Evolutionary conservation across 2,888 invertebrate genomes (phyloP).

Genomic region (Limenitis camilla): DNA sequence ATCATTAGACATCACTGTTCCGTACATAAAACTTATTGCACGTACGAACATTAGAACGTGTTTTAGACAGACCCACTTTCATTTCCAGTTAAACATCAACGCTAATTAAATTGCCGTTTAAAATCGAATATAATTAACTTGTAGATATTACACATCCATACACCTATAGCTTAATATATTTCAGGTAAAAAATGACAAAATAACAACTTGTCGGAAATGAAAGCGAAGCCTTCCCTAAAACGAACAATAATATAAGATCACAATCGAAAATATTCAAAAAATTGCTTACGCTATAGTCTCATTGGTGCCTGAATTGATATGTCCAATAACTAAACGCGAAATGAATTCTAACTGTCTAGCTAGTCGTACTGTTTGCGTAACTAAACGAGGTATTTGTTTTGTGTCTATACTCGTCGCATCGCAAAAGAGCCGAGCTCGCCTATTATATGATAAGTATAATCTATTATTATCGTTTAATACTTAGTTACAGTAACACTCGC

Average conservation of each 20-base stretch:
- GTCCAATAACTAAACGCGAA: conserved; percentile 69
- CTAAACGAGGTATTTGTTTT: conserved; percentile 71
- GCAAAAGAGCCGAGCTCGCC: conserved; percentile 54
- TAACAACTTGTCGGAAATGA: conserved; percentile 2
- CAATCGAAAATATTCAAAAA: conserved; percentile 54
- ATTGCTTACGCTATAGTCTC: conserved; percentile 66
- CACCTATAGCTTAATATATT: neutral
- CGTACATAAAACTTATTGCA: conserved; percentile 41
- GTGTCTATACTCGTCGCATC: conserved; percentile 61
- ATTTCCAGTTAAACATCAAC: neutral
- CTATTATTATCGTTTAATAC: conserved; percentile 74
- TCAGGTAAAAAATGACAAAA: conserved; percentile 7
- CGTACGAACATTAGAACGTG: conserved; percentile 38
- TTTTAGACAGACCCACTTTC: conserved; percentile 32
- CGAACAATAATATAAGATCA: conserved; percentile 48
- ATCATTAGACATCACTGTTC: conserved; percentile 44
- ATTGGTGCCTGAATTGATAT: conserved; percentile 74
- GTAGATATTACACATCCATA: neutral
- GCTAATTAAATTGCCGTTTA: neutral
- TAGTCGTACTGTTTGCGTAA: conserved; percentile 51
- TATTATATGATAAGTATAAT: conserved; percentile 66
- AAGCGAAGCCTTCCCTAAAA: conserved; percentile 26
- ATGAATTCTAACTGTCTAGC: conserved; percentile 64
- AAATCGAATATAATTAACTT: neutral
- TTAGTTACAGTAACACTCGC: conserved; percentile 66